phyloP scores from a whole-genome alignment of 1,140 invertebrate genomes.

The Drosophila melanica region DNA sequence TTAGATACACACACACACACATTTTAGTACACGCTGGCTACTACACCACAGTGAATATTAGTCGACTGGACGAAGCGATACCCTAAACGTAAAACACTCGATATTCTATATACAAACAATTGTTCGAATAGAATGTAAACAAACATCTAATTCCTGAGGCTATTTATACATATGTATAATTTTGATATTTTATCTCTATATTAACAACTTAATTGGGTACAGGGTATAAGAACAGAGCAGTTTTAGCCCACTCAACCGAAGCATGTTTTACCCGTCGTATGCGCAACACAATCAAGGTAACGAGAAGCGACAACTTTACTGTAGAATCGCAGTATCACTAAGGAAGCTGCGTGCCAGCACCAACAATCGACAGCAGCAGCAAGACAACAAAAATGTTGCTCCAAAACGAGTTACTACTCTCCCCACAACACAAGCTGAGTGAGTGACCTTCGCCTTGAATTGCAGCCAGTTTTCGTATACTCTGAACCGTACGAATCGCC shows the following conservation, averaged over 20 bases:
- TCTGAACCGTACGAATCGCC: conserved; percentile 11
- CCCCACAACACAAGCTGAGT: background rate
- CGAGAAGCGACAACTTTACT: conserved; percentile 9
- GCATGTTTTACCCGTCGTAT: conserved; percentile 54
- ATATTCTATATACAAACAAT: background rate
- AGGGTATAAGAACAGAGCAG: conserved; percentile 40
- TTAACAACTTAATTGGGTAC: background rate
- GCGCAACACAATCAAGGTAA: conserved; percentile 62
- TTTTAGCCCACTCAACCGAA: conserved; percentile 19
- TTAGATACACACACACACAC: conserved; percentile 43
- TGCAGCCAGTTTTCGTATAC: conserved; percentile 19
- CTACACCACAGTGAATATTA: background rate
- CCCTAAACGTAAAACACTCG: background rate
- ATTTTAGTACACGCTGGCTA: conserved; percentile 1
- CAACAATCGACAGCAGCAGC: conserved; percentile 20
- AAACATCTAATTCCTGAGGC: background rate
- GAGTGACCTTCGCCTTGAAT: conserved; percentile 56
- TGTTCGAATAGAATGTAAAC: background rate
- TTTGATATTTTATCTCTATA: too few species aligned
- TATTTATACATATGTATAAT: background rate
- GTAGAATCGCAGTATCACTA: conserved; percentile 40
- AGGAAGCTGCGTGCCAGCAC: conserved; percentile 58
- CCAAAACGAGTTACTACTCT: conserved; percentile 18
- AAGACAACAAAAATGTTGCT: conserved; percentile 27
- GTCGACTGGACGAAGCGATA: conserved; percentile 5